Conservation (phyloP, 2,113 vertebrate genomes). For the Anhinga rufa region DNA sequence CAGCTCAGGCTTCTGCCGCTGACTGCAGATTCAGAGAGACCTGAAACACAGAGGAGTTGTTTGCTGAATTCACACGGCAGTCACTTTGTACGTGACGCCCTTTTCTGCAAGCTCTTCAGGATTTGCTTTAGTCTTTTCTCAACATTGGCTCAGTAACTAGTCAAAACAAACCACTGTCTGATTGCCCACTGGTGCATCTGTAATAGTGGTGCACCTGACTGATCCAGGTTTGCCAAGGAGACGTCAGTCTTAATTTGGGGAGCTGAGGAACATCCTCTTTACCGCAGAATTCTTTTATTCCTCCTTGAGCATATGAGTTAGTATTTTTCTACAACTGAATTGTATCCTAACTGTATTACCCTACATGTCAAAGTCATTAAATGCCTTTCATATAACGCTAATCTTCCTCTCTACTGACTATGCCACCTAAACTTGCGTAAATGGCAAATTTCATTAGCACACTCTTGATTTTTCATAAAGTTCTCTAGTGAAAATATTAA, state of each 20-base stretch:
- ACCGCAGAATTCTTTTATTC: background rate
- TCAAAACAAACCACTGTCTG: background rate
- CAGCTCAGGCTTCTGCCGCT: background rate
- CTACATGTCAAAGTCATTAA: background rate
- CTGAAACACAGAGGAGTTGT: background rate
- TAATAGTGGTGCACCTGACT: background rate
- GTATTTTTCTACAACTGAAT: background rate
- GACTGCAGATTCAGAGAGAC: background rate
- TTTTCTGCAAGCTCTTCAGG: background rate
- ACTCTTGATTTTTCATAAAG: background rate
- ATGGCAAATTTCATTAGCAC: background rate
- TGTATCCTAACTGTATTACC: background rate
- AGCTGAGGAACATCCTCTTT: background rate
- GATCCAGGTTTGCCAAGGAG: background rate
- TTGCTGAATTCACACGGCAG: background rate
- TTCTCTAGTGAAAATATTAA: background rate
- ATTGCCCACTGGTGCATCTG: background rate
- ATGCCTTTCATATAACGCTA: background rate
- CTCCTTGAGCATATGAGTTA: background rate
- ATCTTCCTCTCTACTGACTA: background rate
- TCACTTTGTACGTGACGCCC: background rate
- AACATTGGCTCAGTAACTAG: background rate
- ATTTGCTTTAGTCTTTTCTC: background rate
- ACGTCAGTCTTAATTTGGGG: background rate
- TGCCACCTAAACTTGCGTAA: background rate